Evolutionary conservation across 2,113 vertebrate genomes (phyloP), one percentile per base, ranked within the genome.

Genomic region (Notothenia rossii): DNA sequence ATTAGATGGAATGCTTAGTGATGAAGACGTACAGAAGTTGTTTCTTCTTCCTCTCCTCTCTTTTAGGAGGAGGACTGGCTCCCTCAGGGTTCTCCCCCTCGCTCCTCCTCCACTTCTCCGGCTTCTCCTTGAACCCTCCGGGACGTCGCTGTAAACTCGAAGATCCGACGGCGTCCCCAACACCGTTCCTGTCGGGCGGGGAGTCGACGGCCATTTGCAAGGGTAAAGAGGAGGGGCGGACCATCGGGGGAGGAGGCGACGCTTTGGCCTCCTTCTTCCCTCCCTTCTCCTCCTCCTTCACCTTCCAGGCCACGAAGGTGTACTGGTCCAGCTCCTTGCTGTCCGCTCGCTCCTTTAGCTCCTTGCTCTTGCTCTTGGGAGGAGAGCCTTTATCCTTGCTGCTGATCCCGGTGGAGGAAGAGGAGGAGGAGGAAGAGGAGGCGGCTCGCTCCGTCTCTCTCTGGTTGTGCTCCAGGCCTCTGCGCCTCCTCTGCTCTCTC

Each of bases 401-500:
- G 70, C 2, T 83, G 13, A 40, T 77, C 46, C 74, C 93, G 36
- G 33, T 54, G 5, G 55, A 85, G 67, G 25, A 25, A 65, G 25
- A 25, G 46, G 76, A 93, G 36, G 29, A 50, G 7, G 55, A 85
- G 67, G 10, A 85, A 36, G 49, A 81, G 9, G 80, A 85, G 65
- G 85, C 95, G 5, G 55, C 97, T 51, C 95, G 96, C 51, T 95
- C 95, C 1, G 94, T 96, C 91, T 98, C 97, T 56, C 98, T 88
- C 82, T 96, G 94, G 4, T 97, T 97, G 63, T 99, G 98, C 55
- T 99, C 96, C 85, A 99, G 94, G 12, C 98, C 98, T 58, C 98
- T 94, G 70, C 95, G 96, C 46, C 98, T 95, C 64, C 98, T 95
- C 14, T 91, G 96, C 69, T 98, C 97, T 0, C 98, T 92, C 90